Conservation (phyloP, 2,113 vertebrate genomes). For the Polyodon spathula region DNA sequence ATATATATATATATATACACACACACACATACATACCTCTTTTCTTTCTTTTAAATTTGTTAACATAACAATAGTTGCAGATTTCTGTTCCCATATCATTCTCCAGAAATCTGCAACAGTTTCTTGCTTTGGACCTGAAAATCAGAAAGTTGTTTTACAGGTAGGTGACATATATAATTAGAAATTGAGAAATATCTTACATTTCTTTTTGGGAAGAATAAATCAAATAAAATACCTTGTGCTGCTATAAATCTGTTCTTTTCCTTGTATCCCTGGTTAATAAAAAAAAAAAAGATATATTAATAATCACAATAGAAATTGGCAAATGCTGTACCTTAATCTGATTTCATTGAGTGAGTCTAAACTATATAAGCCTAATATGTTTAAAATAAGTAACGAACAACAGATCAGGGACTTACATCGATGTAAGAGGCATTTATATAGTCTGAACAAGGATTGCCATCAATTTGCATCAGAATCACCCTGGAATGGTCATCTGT, state of each 20-base stretch:
- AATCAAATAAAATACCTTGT: too few species aligned
- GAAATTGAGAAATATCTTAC: too few species aligned
- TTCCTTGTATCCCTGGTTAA: conserved; percentile 77
- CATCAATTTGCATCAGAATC: conserved; percentile 70
- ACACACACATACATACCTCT: conserved; percentile 58
- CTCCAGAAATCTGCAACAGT: conserved; percentile 89
- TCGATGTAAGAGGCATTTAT: conserved; percentile 92
- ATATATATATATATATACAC: too few species aligned
- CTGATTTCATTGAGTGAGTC: too few species aligned
- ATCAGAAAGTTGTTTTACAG: conserved; percentile 10
- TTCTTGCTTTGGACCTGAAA: conserved; percentile 84
- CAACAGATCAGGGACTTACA: conserved; percentile 53
- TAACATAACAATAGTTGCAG: conserved; percentile 82
- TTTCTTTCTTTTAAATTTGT: conserved; percentile 94
- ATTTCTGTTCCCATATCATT: conserved; percentile 96
- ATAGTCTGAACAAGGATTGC: conserved; percentile 75
- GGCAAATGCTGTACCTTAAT: too few species aligned
- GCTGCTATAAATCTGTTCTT: conserved; percentile 95
- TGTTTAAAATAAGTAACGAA: background rate
- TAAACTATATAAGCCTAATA: background rate
- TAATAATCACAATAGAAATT: background rate
- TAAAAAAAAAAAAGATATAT: background rate
- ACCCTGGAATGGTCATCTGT: conserved; percentile 91
- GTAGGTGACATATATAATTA: too few species aligned
- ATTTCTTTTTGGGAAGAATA: too few species aligned